Percentiles rank a stretch among this genome's conserved stretches.
Evolutionary conservation across 1,140 invertebrate species (phyloP).

Genomic region (Drosophila insularis): DNA sequence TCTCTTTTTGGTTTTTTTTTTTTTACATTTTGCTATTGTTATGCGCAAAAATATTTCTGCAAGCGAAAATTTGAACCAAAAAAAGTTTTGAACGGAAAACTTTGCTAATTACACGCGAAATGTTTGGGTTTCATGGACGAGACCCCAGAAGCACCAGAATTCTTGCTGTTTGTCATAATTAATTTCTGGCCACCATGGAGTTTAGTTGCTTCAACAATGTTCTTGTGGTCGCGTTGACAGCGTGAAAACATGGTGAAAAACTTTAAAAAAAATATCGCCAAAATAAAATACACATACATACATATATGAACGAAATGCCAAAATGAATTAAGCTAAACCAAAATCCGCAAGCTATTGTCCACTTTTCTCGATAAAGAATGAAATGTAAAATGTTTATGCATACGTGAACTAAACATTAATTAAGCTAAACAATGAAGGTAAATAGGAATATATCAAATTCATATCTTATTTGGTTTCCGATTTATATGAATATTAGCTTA

Average conservation of each 20-base stretch:
- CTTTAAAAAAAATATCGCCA: background rate
- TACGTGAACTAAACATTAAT: too few species aligned
- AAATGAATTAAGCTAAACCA: background rate
- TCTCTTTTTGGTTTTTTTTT: slow-evolving; percentile 7
- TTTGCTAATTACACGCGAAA: slow-evolving; percentile 69
- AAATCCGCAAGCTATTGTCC: too few species aligned
- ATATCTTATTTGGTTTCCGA: too few species aligned
- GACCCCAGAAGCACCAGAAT: slow-evolving; percentile 27
- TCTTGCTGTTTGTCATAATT: slow-evolving; percentile 58
- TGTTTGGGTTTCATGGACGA: slow-evolving; percentile 50
- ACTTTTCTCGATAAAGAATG: too few species aligned
- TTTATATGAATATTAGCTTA: too few species aligned
- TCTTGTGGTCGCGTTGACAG: slow-evolving; percentile 22
- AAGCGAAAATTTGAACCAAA: slow-evolving; percentile 39
- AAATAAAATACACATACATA: background rate
- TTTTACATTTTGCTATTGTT: slow-evolving; percentile 44
- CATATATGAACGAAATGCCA: background rate
- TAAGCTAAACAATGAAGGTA: too few species aligned
- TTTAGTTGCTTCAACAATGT: slow-evolving; percentile 15
- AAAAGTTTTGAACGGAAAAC: slow-evolving; percentile 66
- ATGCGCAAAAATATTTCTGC: slow-evolving; percentile 52
- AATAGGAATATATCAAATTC: too few species aligned
- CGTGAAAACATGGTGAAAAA: slow-evolving; percentile 26
- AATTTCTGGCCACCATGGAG: slow-evolving; percentile 41
- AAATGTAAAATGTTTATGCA: too few species aligned